These are phyloP conservation scores for Prochilodus magdalenae DNA, from an alignment of 2,113 vertebrate species.

Conservation along the genomic window DNA sequence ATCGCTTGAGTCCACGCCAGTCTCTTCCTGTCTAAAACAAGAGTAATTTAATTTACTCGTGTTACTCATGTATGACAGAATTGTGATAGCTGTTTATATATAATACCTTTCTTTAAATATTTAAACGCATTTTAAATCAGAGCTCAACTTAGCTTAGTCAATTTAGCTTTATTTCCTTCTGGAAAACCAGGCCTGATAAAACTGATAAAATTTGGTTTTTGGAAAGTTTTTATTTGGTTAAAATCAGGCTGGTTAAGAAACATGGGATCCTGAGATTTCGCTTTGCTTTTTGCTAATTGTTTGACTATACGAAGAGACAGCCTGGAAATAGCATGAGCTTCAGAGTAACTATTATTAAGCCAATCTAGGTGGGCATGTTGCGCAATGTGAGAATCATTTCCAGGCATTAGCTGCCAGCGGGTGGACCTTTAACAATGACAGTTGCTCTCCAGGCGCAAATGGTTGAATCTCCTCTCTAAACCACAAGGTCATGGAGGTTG, in stretches of 20 bases:
- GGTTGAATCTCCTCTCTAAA: background rate
- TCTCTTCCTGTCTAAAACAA: background rate
- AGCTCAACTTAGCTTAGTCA: too few species aligned
- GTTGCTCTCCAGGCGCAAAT: conserved; percentile 8
- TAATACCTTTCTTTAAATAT: too few species aligned
- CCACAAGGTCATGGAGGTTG: background rate
- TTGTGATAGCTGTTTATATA: too few species aligned
- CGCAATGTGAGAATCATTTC: too few species aligned
- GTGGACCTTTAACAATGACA: background rate
- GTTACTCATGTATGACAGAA: background rate
- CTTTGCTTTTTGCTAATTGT: too few species aligned
- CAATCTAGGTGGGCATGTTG: background rate
- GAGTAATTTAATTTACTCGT: background rate
- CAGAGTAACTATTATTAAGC: background rate
- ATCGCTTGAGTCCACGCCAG: background rate
- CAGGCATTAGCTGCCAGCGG: background rate
- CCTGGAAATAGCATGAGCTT: background rate
- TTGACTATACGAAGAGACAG: background rate
- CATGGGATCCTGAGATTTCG: too few species aligned
- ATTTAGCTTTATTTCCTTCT: too few species aligned
- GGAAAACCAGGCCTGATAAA: too few species aligned
- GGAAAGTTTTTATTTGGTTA: too few species aligned
- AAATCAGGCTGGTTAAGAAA: too few species aligned
- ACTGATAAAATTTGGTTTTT: too few species aligned
- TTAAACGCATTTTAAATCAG: too few species aligned